A percentile compares a stretch with the other conserved stretches of the same genome.
Evolutionary conservation across 2,888 invertebrate species (phyloP).

Genomic region (Drosophila ustulata): DNA sequence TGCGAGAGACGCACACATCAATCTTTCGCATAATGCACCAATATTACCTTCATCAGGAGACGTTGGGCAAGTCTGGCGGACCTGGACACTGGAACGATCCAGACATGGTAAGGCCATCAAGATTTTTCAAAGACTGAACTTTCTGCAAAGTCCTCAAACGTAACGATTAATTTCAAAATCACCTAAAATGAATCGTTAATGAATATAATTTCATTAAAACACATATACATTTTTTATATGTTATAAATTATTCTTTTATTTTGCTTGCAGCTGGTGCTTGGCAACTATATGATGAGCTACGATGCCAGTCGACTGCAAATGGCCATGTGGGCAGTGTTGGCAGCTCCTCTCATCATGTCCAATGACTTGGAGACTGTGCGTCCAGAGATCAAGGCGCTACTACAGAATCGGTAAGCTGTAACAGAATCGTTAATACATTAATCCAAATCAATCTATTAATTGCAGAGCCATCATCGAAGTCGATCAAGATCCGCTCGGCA

Average conservation of each 20-base stretch:
- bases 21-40: constrained; percentile 86
- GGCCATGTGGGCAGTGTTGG: constrained; percentile 90
- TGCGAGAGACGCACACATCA: constrained; percentile 87
- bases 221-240: too few relatives aligned
- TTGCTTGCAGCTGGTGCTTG: constrained; percentile 85
- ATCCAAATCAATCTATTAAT: neutral
- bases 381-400: constrained; percentile 87
- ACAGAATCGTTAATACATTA: neutral
- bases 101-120: constrained; percentile 86
- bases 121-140: too few relatives aligned
- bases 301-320: constrained; percentile 90
- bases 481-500: constrained; percentile 89
- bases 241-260: neutral
- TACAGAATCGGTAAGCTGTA: constrained; percentile 87
- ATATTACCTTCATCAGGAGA: constrained; percentile 87
- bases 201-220: too few relatives aligned
- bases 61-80: constrained; percentile 87
- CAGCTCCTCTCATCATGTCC: constrained; percentile 90
- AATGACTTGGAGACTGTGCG: constrained; percentile 88
- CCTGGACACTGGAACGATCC: constrained; percentile 91
- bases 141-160: too few relatives aligned
- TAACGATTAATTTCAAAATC: too few relatives aligned
- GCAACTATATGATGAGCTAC: constrained; percentile 88
- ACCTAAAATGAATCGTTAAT: too few relatives aligned
- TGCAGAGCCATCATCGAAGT: constrained; percentile 86